A percentile compares a stretch with the other conserved stretches of the same genome.
Conservation (phyloP, 2,113 vertebrate species). For the Capreolus pygargus region DNA sequence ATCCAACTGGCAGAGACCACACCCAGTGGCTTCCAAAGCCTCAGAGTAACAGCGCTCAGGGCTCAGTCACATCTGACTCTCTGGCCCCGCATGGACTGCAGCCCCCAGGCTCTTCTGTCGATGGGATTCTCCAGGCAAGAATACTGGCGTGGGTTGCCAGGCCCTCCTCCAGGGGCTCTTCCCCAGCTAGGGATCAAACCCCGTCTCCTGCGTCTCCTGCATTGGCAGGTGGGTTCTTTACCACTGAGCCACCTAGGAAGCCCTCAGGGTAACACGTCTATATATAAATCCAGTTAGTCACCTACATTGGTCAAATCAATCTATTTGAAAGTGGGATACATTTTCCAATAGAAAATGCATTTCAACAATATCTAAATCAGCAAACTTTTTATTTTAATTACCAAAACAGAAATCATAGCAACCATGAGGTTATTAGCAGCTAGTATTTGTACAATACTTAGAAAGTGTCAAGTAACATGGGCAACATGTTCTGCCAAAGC, state of each 20-base stretch:
- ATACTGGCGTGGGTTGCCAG: background rate
- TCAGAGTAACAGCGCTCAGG: background rate
- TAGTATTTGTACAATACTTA: background rate
- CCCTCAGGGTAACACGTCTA: background rate
- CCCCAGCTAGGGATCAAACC: background rate
- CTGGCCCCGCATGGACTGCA: background rate
- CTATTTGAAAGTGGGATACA: background rate
- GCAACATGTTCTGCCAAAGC: background rate
- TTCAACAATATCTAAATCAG: constrained; percentile 25
- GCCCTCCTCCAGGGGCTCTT: background rate
- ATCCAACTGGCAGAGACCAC: background rate
- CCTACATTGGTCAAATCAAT: background rate
- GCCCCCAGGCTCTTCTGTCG: background rate
- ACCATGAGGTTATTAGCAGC: background rate
- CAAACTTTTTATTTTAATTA: constrained; percentile 12
- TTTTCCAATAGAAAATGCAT: background rate
- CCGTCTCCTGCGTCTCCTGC: background rate
- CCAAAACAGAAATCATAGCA: background rate
- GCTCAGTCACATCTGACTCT: background rate
- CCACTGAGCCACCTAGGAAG: background rate
- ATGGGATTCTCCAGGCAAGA: background rate
- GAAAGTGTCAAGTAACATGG: background rate
- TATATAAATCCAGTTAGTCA: background rate
- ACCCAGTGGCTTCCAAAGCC: background rate
- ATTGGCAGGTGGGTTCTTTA: background rate